A percentile compares a stretch with the other conserved stretches of the same genome.
Evolutionary conservation across 1,140 invertebrate genomes (phyloP).

Genomic region (Bombus turneri): DNA sequence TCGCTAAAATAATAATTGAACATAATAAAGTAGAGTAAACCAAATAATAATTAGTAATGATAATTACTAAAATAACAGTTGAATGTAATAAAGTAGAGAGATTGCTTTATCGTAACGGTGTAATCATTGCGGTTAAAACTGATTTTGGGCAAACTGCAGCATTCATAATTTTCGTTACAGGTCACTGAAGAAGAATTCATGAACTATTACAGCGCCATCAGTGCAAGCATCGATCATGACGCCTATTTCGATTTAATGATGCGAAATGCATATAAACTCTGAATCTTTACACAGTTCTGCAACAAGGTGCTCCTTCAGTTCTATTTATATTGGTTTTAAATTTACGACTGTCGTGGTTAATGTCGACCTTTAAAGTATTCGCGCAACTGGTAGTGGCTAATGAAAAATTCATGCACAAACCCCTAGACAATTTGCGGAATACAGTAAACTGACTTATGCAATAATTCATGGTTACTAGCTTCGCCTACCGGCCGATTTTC

Average conservation of each 20-base stretch:
- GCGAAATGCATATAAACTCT: conserved; percentile 95
- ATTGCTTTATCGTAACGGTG: not conserved
- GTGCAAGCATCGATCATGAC: conserved; percentile 96
- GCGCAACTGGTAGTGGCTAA: not conserved
- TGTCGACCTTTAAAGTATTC: not conserved
- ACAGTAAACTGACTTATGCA: not conserved
- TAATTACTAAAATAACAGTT: too few species aligned
- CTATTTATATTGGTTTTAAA: not conserved
- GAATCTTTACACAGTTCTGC: not conserved
- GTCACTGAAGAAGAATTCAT: conserved; percentile 96
- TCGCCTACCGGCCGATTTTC: not conserved
- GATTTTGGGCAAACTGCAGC: not conserved
- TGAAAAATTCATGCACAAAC: conserved; percentile 12
- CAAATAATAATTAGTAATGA: not conserved
- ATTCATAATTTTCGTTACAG: conserved; percentile 82
- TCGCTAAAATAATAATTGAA: not conserved
- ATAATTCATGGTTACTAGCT: not conserved
- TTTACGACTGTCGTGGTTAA: not conserved
- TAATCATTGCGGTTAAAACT: not conserved
- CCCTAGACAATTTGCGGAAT: not conserved
- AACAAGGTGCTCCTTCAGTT: not conserved
- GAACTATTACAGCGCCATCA: conserved; percentile 96
- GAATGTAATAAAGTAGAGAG: not conserved
- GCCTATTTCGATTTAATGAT: conserved; percentile 98
- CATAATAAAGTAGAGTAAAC: not conserved